phyloP scores from a whole-genome alignment of 1,140 invertebrate genomes.

The Plectrocnemia conspersa region DNA sequence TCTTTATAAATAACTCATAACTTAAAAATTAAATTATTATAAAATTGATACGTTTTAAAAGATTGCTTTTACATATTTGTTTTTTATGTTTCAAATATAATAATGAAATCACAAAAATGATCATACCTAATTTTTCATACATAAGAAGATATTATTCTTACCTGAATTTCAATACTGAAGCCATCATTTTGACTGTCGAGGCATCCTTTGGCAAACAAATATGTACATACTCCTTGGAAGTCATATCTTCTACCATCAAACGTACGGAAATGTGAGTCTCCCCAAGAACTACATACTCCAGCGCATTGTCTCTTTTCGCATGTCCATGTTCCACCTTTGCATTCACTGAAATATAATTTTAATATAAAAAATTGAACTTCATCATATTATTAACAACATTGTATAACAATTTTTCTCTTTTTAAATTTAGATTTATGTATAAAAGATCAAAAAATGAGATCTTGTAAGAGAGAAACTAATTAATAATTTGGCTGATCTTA shows the following conservation, averaged over 20 bases:
- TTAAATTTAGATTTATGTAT: no score
- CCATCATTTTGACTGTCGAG: constrained; percentile 54
- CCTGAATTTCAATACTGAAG: constrained; percentile 68
- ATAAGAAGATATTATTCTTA: no score
- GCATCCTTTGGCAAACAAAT: constrained; percentile 71
- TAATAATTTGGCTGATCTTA: no score
- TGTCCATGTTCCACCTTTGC: constrained; percentile 62
- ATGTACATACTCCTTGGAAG: constrained; percentile 85
- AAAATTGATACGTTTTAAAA: no score
- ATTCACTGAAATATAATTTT: constrained; percentile 50
- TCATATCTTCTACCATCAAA: constrained; percentile 81
- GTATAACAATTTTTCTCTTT: no score
- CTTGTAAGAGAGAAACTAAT: no score
- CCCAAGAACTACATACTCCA: constrained; percentile 74
- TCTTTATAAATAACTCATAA: no score
- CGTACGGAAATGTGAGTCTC: constrained; percentile 81
- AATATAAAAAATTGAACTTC: neutral
- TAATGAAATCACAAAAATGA: no score
- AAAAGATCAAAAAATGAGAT: no score
- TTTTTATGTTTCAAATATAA: neutral
- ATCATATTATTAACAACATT: no score
- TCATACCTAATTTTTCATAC: no score
- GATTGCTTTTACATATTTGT: neutral
- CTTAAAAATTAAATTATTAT: no score
- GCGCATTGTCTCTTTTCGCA: constrained; percentile 62